Base-by-base conservation (phyloP, 92 coral and sea anemone species). In the Phenganax marumi region DNA sequence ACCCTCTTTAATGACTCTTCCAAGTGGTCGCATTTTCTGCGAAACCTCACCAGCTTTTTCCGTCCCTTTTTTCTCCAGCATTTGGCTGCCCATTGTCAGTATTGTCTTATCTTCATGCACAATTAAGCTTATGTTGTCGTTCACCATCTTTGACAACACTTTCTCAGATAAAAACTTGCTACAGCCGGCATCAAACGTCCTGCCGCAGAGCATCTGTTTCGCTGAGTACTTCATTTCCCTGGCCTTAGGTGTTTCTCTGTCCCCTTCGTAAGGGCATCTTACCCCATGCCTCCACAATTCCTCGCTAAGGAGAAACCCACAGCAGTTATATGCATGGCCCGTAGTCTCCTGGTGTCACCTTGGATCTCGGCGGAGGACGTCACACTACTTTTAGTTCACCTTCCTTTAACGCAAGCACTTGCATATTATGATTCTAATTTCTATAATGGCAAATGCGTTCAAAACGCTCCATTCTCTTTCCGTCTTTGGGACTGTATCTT, bases 11-110 rank as follows among this genome's bases (percentile, higher is more conserved):
- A 79, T n/a, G 26, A 52, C 33, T 48, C 85, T 39, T 1, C 75
- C 86, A n/a, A 86, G 73, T 78, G 83, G 84, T 9, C 84, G 77
- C 86, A 84, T 89, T 47, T 87, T 63, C 24, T 89, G 92, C 12
- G 88, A 83, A 6, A 89, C 74, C 10, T 73, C 78, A 11, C 12
- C 60, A n/a, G 58, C 78, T 21, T 73, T 73, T 73, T 51, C 23
- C 10, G 8, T 73, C 21, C 78, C 78, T n/a, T 56, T 47, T n/a
- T 73, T 73, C n/a, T 73, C 78, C 8, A 73, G 6, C 13, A 54
- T 12, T 12, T 12, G 16, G 18, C 60, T 54, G 13, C 60, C 60
- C 13, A 12, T 54, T 54, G 13, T n/a, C 18, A n/a, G 13, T 54
- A n/a, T 54, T 54, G 60, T 54, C 4, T 33, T 33, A 33, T 33